phyloP scores from a whole-genome alignment of 2,113 vertebrate genomes.

The Corythaeola cristata region DNA sequence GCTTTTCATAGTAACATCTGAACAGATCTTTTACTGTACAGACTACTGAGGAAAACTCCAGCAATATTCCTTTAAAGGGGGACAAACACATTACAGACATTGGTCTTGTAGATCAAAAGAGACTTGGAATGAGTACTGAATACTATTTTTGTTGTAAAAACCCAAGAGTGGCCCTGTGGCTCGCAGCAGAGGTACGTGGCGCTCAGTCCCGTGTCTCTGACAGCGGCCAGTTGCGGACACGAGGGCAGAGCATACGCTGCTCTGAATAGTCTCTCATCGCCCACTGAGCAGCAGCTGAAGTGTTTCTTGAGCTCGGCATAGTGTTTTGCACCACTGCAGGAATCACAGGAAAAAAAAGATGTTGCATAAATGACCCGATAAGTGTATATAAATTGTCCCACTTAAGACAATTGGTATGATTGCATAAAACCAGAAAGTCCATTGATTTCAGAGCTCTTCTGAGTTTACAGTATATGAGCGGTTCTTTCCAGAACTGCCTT shows the following conservation, averaged over 20 bases:
- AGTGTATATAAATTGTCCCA: neutral
- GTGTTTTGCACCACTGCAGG: neutral
- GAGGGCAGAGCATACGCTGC: neutral
- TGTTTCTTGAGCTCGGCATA: neutral
- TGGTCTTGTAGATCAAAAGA: neutral
- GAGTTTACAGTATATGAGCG: neutral
- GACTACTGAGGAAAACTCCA: neutral
- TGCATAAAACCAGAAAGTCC: neutral
- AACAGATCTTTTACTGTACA: neutral
- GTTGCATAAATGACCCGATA: neutral
- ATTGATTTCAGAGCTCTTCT: neutral
- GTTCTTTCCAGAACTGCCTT: neutral
- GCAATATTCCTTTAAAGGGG: neutral
- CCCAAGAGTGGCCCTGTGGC: neutral
- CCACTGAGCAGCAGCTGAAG: neutral
- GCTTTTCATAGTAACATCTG: neutral
- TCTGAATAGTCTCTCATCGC: neutral
- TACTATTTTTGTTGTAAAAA: neutral
- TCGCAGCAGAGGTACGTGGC: neutral
- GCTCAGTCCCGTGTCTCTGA: neutral
- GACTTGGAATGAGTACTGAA: neutral
- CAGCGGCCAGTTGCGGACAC: fast-evolving
- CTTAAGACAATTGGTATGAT: neutral
- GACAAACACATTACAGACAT: neutral
- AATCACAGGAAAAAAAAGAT: neutral